Percentiles rank a stretch among this genome's conserved stretches.
Conservation (phyloP, 2,113 vertebrate species). For the Camelus bactrianus region DNA sequence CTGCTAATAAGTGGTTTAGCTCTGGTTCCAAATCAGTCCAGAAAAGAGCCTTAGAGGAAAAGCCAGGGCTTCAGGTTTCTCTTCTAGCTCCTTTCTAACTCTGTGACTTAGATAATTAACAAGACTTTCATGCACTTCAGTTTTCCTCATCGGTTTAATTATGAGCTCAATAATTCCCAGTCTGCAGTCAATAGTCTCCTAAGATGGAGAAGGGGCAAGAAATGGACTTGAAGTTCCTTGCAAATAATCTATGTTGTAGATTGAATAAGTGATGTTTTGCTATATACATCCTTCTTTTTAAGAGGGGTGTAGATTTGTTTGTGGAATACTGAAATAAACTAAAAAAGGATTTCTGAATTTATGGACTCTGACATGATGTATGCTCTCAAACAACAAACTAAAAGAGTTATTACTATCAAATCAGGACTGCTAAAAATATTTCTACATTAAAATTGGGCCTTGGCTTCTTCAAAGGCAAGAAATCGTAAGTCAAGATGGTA, state of each 20-base stretch:
- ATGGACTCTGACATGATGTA: not conserved
- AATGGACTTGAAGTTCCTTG: not conserved
- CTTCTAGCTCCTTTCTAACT: not conserved
- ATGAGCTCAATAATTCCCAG: not conserved
- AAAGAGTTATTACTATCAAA: not conserved
- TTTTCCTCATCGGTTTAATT: not conserved
- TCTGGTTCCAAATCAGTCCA: not conserved
- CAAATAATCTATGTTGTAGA: not conserved
- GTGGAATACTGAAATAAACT: conserved; percentile 1
- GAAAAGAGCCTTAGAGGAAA: not conserved
- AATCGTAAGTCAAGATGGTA: not conserved
- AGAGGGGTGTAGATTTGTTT: not conserved
- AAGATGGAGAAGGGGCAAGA: not conserved
- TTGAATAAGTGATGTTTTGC: not conserved
- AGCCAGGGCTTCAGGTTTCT: not conserved
- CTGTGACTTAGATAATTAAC: not conserved
- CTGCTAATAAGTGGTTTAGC: not conserved
- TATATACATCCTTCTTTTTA: not conserved
- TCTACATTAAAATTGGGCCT: not conserved
- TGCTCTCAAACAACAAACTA: not conserved
- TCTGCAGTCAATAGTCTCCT: not conserved
- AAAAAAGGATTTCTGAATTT: not conserved
- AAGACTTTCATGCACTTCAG: not conserved
- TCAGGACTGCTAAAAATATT: not conserved
- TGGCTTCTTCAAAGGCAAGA: not conserved